Conservation (phyloP, 2,113 vertebrate genomes). For the Apistogramma diplotaenia region DNA sequence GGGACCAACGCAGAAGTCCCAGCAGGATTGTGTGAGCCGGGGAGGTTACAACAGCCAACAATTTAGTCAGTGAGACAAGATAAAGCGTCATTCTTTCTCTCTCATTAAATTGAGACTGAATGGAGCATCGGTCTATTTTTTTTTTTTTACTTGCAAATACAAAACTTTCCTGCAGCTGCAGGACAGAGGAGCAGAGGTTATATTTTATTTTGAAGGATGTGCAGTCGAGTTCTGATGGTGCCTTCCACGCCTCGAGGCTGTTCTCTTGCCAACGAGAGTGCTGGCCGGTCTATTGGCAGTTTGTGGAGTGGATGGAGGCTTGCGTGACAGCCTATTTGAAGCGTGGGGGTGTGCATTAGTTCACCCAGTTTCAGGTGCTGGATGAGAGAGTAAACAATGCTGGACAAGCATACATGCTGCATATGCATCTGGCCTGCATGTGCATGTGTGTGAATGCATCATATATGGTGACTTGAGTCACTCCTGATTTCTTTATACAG, state of each 20-base stretch:
- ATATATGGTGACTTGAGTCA: not conserved
- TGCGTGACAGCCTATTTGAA: slow-evolving; percentile 32
- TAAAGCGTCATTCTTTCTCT: slow-evolving; percentile 11
- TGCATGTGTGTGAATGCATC: not conserved
- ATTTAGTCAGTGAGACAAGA: slow-evolving; percentile 28
- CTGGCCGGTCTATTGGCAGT: slow-evolving; percentile 36
- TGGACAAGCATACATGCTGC: too few relatives aligned
- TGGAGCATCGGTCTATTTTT: not conserved
- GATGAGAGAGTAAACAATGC: slow-evolving; percentile 3
- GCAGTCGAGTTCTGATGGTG: not conserved
- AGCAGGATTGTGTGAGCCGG: slow-evolving; percentile 13
- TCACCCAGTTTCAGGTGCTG: slow-evolving; percentile 5
- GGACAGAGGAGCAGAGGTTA: not conserved
- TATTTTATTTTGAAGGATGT: slow-evolving; percentile 16
- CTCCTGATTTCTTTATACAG: not conserved
- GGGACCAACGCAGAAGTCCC: slow-evolving; percentile 1
- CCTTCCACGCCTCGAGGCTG: slow-evolving; percentile 22
- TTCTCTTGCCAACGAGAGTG: not conserved
- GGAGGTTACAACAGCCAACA: slow-evolving; percentile 14
- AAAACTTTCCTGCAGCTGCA: not conserved
- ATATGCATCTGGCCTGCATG: too few relatives aligned
- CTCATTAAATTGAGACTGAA: not conserved
- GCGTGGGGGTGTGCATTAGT: slow-evolving; percentile 13
- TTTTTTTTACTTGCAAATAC: not conserved
- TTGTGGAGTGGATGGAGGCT: slow-evolving; percentile 20